Base-by-base conservation (phyloP, 2,113 vertebrate genomes). In the Ammodramus savannarum region DNA sequence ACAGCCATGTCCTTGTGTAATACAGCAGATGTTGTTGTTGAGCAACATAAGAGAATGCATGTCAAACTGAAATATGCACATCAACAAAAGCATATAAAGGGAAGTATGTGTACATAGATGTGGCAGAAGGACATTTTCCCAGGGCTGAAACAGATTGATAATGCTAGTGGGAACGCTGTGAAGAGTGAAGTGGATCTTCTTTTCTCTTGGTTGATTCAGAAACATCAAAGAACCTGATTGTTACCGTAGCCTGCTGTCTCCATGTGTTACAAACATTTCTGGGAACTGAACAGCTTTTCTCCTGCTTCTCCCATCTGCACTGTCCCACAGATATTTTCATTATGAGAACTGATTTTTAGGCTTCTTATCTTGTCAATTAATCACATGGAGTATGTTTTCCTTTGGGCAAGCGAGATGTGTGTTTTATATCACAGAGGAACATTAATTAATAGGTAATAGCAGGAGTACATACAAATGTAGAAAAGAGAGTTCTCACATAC, bases 1-100 rank as follows among this genome's bases (percentile, higher is more conserved):
- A 90, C 85, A 97, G 63, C 85, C 66, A 29, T 26, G 29, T 87
- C 75, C 78, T 93, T 93, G 87, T 93, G 93, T 85, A 96, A 96
- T 43, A 55, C 43, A 91, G 75, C 91, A 96, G 95, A 93, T 95
- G 94, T 97, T 95, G 68, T 85, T 91, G 88, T 96, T 93, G 87
- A 95, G 85, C 93, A 96, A 87, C 44, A 72, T n/a, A 49, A 58
- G 72, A 57, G 39, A 48, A 96, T 93, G 89, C 95, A 91, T 96
- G 85, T 79, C 62, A 52, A 77, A 76, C 75, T 73, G 66, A 68
- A 73, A 93, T 74, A 94, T 4, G 62, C 76, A 59, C 66, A 54
- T 90, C 87, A 88, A 66, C 32, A 90, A 71, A 80, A 85, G 59
- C 65, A 74, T 67, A n/a, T 94, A 15, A 93, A 93, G 61, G 79